A percentile compares a stretch with the other conserved stretches of the same genome.
Conservation (phyloP, 2,113 vertebrate species). For the Nesoenas mayeri region DNA sequence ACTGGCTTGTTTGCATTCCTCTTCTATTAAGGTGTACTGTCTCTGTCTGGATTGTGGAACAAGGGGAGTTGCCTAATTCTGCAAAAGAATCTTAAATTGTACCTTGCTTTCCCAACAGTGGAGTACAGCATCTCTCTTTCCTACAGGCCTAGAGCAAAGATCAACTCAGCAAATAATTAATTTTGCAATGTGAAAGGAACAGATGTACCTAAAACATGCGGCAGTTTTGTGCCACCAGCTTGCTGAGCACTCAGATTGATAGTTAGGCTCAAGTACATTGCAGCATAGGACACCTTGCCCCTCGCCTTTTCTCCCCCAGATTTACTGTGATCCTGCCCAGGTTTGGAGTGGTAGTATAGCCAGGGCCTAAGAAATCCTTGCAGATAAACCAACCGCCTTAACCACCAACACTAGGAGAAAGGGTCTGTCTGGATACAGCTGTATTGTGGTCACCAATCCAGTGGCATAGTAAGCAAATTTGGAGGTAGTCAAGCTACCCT, state of each 20-base stretch:
- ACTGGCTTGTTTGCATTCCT: slow-evolving; percentile 28
- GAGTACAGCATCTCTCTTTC: not conserved
- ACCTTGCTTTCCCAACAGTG: not conserved
- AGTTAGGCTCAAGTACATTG: not conserved
- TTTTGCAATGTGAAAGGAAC: not conserved
- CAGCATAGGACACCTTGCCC: not conserved
- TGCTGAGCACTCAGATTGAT: not conserved
- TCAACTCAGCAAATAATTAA: not conserved
- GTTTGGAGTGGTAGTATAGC: not conserved
- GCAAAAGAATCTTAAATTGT: not conserved
- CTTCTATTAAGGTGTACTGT: not conserved
- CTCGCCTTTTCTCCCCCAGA: not conserved
- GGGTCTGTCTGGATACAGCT: not conserved
- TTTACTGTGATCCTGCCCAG: not conserved
- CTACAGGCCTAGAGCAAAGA: not conserved
- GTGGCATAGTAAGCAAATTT: not conserved
- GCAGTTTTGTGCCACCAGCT: not conserved
- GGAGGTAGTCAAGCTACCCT: not conserved
- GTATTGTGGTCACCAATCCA: not conserved
- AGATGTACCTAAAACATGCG: not conserved
- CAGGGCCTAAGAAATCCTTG: not conserved
- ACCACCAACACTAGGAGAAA: not conserved
- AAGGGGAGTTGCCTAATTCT: not conserved
- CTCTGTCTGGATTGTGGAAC: not conserved
- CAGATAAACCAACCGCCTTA: not conserved